Base-by-base conservation (phyloP, 2,888 invertebrate species). In the Leptinotarsa rubiginosa region DNA sequence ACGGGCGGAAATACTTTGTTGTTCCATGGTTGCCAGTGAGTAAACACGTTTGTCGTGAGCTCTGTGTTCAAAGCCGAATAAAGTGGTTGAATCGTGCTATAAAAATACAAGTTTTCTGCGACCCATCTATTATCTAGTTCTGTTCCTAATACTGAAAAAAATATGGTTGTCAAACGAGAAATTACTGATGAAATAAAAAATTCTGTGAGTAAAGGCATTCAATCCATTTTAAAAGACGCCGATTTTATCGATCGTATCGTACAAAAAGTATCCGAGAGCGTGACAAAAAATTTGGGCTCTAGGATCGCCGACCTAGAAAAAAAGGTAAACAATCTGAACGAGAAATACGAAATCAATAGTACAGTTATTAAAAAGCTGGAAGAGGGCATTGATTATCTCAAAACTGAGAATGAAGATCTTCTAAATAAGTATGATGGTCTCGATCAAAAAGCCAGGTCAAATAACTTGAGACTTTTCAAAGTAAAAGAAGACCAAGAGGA, bases 201-300 rank as follows among this genome's bases (percentile, higher is more conserved):
- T 66, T 50, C 22, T 47, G 66, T 66, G 66, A 47, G 66, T 66
- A 50, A 16, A 22, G 20, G 52, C 66, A 67, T 67, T 18, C 41
- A 67, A 47, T 50, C 50, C 18, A 50, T 67, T 67, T 67, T 50
- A 16, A 67, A 50, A 50, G 66, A 67, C 41, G 66, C 41, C 47
- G 66, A 20, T 47, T 50, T 67, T 18, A 66, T 66, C 16, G 47
- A 67, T 10, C 25, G 41, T 16, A 67, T 67, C 16, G 25, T 67
- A 52, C 16, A 67, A 67, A 50, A 65, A 65, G 47, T 65, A 65
- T 65, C 65, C 22, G 65, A 65, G 47, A 65, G 65, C 47, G 12
- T 25, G 20, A 65, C 31, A 31, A 65, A 65, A 65, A 65, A 47
- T 18, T 65, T 47, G 31, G 65, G 65, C 18, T 65, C 47, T 18